Base-by-base conservation (phyloP, 2,797 vertebrate genomes). In the Adelosebastes latens region DNA sequence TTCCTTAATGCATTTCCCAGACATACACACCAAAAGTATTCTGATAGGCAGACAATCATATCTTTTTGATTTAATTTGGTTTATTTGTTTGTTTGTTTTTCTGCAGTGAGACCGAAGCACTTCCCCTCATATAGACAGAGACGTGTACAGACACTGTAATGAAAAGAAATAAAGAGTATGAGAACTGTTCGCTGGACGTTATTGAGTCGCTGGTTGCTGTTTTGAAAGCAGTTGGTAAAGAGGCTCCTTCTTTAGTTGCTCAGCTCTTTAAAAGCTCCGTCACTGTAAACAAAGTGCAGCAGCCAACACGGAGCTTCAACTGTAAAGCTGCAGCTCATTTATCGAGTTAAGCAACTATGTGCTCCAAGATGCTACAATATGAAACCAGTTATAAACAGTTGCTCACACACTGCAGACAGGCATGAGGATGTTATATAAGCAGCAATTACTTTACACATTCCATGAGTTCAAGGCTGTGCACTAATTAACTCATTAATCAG, bases 401-500 rank as follows among this genome's bases (percentile, higher is more conserved):
- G 5, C 39, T 42, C 13, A 16, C n/a, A 8, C 34, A 11, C 32
- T 10, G 8, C 9, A 12, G 14, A 27, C 14, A 2, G 4, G 11
- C 61, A 34, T 5, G 16, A 27, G 1, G n/a, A 24, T 14, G 16
- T 29, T 25, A 25, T 34, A 27, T 16, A 59, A 36, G 14, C 61
- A 29, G 22, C 7, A 79, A 29, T 65, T 14, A 27, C 39, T 22
- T 14, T 8, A 49, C 46, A 10, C 18, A 25, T 59, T 22, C 20
- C 29, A 49, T n/a, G 59, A 56, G 32, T 56, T 29, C 42, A 32
- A 39, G 18, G 20, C 73, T 42, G 31, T 25, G 49, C 49, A 25
- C 52, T 76, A 61, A 83, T 66, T 59, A 62, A 55, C 4, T 25
- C 29, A 34, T 58, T 53, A 59, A 79, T 39, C 53, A 66, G 61